A percentile compares a stretch with the other conserved stretches of the same genome.
Conservation (phyloP, 2,888 invertebrate genomes). For the Agrotis puta region DNA sequence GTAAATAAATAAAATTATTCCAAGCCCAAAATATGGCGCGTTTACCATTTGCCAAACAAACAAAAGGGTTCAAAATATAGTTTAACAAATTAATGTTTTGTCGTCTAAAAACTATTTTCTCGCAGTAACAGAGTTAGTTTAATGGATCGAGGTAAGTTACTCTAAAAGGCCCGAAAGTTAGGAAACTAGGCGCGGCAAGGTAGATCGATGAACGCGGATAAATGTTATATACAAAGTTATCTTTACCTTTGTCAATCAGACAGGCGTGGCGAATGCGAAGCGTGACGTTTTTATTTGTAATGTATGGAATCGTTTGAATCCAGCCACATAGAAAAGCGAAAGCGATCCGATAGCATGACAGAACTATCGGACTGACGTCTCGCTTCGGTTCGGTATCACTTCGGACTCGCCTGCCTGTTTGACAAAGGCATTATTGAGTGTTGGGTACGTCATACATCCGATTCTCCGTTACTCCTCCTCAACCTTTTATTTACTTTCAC, state of each 20-base stretch:
- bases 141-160: constrained; percentile 38
- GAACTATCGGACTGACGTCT: too few species aligned
- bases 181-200: constrained; percentile 3
- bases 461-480: too few species aligned
- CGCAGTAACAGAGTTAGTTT: constrained; percentile 28
- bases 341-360: too few species aligned
- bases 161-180: constrained; percentile 47
- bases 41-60: constrained; percentile 26
- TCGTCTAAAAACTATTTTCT: constrained; percentile 30
- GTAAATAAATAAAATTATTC: neutral
- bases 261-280: too few species aligned
- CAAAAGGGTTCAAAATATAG: neutral
- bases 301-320: too few species aligned
- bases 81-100: constrained; percentile 28
- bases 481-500: too few species aligned
- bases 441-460: neutral
- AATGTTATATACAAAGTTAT: constrained; percentile 33
- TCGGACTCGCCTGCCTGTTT: too few species aligned
- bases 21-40: neutral
- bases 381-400: too few species aligned
- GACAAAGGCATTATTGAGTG: too few species aligned
- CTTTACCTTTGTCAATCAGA: too few species aligned
- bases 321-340: too few species aligned
- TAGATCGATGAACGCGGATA: neutral
- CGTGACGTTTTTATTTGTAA: too few species aligned